These are phyloP conservation scores for Heteronetta atricapilla DNA, from an alignment of 2,113 vertebrate genomes.

Conservation along the genomic window DNA sequence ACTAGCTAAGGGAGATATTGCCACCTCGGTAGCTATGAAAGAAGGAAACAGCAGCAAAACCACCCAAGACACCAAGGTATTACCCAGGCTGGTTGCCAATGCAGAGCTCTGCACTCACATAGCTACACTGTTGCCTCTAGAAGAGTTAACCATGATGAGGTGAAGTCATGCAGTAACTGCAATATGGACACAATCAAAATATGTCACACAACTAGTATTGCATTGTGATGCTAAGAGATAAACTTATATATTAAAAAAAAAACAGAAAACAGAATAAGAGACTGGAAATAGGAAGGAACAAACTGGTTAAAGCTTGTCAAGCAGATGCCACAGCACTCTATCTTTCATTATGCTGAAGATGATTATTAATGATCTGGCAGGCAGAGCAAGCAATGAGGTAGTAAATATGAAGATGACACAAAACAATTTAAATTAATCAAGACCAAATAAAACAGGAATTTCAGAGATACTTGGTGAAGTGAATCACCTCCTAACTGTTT, in stretches of 20 bases:
- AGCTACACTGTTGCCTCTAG: neutral
- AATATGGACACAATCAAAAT: neutral
- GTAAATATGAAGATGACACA: neutral
- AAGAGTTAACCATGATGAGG: neutral
- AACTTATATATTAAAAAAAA: neutral
- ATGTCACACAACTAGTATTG: neutral
- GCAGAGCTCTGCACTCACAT: neutral
- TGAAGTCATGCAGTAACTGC: neutral
- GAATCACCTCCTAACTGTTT: neutral
- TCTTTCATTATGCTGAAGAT: neutral
- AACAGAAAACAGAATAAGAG: neutral
- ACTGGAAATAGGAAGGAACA: neutral
- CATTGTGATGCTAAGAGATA: neutral
- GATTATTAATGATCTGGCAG: conserved; percentile 10
- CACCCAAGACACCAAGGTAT: neutral
- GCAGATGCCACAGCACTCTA: neutral
- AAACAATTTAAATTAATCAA: conserved; percentile 36
- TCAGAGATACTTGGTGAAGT: neutral
- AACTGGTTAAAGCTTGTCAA: neutral
- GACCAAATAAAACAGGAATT: neutral
- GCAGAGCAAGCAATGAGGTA: conserved; percentile 6
- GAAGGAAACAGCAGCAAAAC: neutral
- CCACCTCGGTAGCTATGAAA: neutral
- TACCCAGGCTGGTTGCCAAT: neutral
- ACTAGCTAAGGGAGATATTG: neutral